Evolutionary conservation across 2,113 vertebrate species (phyloP).

Genomic region (Grammomys dolichurus): DNA sequence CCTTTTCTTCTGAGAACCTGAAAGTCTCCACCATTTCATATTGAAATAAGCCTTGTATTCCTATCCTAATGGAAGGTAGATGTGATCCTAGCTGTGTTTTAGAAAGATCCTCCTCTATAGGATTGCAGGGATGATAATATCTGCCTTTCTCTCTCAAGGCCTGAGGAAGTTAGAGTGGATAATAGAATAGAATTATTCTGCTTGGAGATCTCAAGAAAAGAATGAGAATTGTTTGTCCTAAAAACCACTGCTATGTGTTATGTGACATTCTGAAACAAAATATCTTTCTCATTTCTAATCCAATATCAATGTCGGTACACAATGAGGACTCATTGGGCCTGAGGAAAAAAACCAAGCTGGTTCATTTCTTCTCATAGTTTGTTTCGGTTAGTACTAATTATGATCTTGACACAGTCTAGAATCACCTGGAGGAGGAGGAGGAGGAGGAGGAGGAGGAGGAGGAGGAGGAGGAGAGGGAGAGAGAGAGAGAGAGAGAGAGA

Average conservation of each 20-base stretch:
- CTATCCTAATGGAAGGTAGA: conserved; percentile 37
- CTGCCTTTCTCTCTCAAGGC: conserved; percentile 1
- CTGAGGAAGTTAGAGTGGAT: neutral
- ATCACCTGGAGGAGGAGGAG: neutral
- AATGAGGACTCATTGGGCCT: neutral
- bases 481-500: too few species aligned
- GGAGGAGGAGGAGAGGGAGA: too few species aligned
- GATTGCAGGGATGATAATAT: neutral
- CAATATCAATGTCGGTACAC: neutral
- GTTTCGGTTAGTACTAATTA: neutral
- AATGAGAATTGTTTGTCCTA: conserved; percentile 9
- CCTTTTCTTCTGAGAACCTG: conserved; percentile 58
- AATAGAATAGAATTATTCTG: neutral
- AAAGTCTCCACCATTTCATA: neutral
- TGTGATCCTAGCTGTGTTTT: conserved; percentile 22
- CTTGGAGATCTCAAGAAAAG: neutral
- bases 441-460: too few species aligned
- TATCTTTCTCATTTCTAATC: neutral
- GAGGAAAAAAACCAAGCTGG: neutral
- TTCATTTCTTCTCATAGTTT: neutral
- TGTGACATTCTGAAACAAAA: neutral
- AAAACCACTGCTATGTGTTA: neutral
- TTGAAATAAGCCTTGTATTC: conserved; percentile 42
- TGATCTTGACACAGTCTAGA: neutral
- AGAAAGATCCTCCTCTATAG: neutral